These are phyloP conservation scores for Dryococelus australis DNA, from an alignment of 2,888 invertebrate species.

Conservation along the genomic window DNA sequence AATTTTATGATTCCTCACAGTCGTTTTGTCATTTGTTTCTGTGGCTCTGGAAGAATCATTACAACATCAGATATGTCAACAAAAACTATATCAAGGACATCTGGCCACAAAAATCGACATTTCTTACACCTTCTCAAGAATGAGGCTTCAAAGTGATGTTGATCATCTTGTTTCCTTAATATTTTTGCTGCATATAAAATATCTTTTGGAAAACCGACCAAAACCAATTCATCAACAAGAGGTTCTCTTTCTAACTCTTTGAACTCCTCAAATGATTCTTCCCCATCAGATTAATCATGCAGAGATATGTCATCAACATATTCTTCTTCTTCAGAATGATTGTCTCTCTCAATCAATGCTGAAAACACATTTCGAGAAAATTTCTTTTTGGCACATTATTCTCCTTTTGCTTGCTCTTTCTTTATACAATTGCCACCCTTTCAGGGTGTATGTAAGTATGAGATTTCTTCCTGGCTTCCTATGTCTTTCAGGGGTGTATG, in stretches of 20 bases:
- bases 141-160: background rate
- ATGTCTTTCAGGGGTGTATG: background rate
- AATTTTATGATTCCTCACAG: background rate
- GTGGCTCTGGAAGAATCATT: background rate
- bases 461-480: constrained; percentile 5
- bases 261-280: background rate
- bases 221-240: background rate
- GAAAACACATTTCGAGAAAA: background rate
- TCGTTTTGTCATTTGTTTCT: background rate
- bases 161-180: background rate
- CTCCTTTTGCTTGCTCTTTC: background rate
- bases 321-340: background rate
- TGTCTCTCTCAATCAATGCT: background rate
- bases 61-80: constrained; percentile 4
- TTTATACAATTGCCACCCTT: background rate
- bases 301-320: background rate
- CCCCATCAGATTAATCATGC: background rate
- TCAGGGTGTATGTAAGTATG: background rate
- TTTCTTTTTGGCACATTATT: background rate
- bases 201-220: background rate
- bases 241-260: background rate
- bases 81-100: too few relatives aligned
- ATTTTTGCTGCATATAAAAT: background rate
- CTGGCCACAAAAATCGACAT: constrained; percentile 11
- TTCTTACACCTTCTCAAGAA: background rate